These are phyloP conservation scores for Bombylius major DNA, from an alignment of 2,888 invertebrate genomes.

Conservation along the genomic window DNA sequence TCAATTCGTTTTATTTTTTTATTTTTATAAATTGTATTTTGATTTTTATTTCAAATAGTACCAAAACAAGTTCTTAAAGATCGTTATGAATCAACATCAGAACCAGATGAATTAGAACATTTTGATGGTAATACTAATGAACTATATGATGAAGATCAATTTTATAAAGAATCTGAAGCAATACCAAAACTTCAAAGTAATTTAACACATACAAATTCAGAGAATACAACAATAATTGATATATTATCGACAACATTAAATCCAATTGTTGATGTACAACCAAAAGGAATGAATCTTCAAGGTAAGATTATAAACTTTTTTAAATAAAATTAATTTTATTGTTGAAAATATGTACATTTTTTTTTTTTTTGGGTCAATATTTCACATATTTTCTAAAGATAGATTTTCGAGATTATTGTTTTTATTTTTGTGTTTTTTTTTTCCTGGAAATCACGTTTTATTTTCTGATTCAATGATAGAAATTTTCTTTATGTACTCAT, in stretches of 20 bases:
- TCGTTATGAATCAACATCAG: constrained; percentile 64
- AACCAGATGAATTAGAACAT: constrained; percentile 60
- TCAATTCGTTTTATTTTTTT: not conserved
- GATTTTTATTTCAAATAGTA: constrained; percentile 41
- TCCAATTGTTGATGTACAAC: constrained; percentile 33
- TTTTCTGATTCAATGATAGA: too few relatives aligned
- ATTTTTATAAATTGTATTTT: not conserved
- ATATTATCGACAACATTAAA: constrained; percentile 17
- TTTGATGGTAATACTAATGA: constrained; percentile 41
- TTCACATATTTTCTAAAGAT: too few relatives aligned
- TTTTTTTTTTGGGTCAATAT: not conserved
- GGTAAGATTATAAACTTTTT: constrained; percentile 23
- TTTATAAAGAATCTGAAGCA: constrained; percentile 44
- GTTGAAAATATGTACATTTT: not conserved
- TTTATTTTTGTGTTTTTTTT: too few relatives aligned
- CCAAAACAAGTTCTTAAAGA: constrained; percentile 73
- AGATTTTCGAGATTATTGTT: too few relatives aligned
- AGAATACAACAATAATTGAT: constrained; percentile 18
- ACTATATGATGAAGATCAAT: constrained; percentile 42
- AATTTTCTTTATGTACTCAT: too few relatives aligned
- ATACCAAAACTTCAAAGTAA: constrained; percentile 39
- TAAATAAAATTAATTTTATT: too few relatives aligned
- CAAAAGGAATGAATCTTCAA: constrained; percentile 30
- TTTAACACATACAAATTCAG: constrained; percentile 18
- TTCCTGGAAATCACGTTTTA: too few relatives aligned